A percentile compares a stretch with the other conserved stretches of the same genome.
phyloP scores from a whole-genome alignment of 2,113 vertebrate species.

The Bubo scandiacus region DNA sequence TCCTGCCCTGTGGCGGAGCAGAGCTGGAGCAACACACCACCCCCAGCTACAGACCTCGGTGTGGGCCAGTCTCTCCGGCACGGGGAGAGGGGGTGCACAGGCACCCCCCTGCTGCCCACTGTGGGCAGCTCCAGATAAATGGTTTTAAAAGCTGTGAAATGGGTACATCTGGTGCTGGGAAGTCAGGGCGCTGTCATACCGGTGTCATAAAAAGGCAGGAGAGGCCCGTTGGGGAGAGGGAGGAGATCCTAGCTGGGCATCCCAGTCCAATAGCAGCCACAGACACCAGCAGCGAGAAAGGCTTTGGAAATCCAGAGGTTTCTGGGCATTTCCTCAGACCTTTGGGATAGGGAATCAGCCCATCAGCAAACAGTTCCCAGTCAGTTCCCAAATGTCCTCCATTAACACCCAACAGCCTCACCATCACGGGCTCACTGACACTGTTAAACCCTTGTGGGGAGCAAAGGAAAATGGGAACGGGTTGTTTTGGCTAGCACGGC shows the following conservation, averaged over 20 bases:
- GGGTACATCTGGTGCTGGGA: not conserved
- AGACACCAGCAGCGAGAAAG: not conserved
- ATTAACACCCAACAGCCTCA: not conserved
- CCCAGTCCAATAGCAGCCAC: accelerated
- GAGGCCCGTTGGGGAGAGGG: not conserved
- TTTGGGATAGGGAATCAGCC: not conserved
- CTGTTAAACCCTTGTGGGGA: not conserved
- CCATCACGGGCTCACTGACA: not conserved
- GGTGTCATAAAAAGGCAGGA: not conserved
- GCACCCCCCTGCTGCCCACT: not conserved
- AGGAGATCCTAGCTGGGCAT: accelerated
- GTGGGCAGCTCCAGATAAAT: not conserved
- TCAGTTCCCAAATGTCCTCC: not conserved
- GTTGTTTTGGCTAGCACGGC: not conserved
- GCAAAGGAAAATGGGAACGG: not conserved
- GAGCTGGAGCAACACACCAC: not conserved
- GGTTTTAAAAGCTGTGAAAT: not conserved
- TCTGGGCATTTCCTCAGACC: not conserved
- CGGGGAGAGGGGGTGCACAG: accelerated
- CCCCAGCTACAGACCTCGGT: no score
- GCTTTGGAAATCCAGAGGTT: not conserved
- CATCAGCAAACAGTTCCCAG: not conserved
- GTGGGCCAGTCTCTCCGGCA: not conserved
- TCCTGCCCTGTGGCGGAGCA: no score
- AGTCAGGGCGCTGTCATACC: not conserved